These are phyloP conservation scores for Aspidiotus rigidus DNA, from an alignment of 2,888 invertebrate species.

Conservation along the genomic window DNA sequence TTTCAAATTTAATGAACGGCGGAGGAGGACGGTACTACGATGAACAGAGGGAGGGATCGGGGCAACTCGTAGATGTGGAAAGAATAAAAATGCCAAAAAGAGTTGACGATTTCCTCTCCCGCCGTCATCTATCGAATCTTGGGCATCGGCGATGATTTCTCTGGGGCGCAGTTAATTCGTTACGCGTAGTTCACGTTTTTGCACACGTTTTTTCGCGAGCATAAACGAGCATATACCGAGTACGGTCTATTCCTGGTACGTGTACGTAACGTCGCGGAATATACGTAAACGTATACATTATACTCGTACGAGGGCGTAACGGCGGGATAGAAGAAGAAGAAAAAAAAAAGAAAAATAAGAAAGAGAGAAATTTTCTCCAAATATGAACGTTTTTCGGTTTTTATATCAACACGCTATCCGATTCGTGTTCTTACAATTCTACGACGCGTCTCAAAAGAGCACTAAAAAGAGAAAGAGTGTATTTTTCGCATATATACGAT, in stretches of 20 bases:
- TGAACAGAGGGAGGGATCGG: no score
- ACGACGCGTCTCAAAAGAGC: constrained; percentile 5
- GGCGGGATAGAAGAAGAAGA: background rate
- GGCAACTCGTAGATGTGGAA: no score
- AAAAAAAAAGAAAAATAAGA: background rate
- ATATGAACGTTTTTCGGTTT: constrained; percentile 25
- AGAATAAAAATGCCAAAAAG: background rate
- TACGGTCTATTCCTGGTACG: no score
- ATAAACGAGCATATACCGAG: no score
- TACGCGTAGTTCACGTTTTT: constrained; percentile 11
- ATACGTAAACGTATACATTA: no score
- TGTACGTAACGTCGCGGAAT: no score
- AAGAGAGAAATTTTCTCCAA: constrained; percentile 16
- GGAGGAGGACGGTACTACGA: no score
- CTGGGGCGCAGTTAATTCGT: constrained; percentile 29
- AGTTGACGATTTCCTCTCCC: constrained; percentile 8
- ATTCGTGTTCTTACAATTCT: constrained; percentile 19
- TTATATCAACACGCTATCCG: constrained; percentile 28
- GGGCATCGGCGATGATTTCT: constrained; percentile 23
- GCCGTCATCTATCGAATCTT: background rate
- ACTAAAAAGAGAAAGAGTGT: constrained; percentile 5
- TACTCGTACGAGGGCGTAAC: background rate
- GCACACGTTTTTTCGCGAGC: background rate
- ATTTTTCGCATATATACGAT: background rate
- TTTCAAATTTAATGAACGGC: no score